Evolutionary conservation across 2,797 vertebrate genomes (phyloP).

Genomic region (Schizopygopsis pylzovi): DNA sequence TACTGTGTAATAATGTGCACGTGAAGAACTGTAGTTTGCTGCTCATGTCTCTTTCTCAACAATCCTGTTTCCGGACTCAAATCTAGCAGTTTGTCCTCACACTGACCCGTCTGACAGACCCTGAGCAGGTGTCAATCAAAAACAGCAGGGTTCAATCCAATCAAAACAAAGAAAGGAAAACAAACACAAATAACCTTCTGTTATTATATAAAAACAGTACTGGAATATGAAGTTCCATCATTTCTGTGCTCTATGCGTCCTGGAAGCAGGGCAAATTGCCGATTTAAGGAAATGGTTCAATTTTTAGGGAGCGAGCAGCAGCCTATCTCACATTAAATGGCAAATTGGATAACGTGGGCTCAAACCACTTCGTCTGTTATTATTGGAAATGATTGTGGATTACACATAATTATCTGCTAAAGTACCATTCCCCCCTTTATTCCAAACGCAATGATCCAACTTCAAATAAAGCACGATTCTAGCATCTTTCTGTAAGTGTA

Average conservation of each 20-base stretch:
- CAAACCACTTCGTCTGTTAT: constrained; percentile 49
- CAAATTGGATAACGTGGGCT: constrained; percentile 62
- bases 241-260: constrained; percentile 18
- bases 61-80: constrained; percentile 31
- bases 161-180: background rate
- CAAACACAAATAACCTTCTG: background rate
- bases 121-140: constrained; percentile 7
- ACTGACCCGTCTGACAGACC: constrained; percentile 52
- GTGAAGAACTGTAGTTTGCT: background rate
- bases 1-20: background rate
- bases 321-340: constrained; percentile 50
- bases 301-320: constrained; percentile 50
- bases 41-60: background rate
- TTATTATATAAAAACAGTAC: constrained; percentile 18
- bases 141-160: background rate
- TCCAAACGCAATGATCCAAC: constrained; percentile 48
- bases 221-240: constrained; percentile 21
- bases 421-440: constrained; percentile 45
- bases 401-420: constrained; percentile 64
- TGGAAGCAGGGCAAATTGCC: constrained; percentile 45
- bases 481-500: constrained; percentile 10
- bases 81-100: constrained; percentile 48
- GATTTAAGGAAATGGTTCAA: constrained; percentile 60
- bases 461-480: constrained; percentile 39
- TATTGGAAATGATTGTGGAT: constrained; percentile 62